These are phyloP conservation scores for Sparidentex hasta DNA, from an alignment of 2,797 vertebrate species.

Conservation along the genomic window DNA sequence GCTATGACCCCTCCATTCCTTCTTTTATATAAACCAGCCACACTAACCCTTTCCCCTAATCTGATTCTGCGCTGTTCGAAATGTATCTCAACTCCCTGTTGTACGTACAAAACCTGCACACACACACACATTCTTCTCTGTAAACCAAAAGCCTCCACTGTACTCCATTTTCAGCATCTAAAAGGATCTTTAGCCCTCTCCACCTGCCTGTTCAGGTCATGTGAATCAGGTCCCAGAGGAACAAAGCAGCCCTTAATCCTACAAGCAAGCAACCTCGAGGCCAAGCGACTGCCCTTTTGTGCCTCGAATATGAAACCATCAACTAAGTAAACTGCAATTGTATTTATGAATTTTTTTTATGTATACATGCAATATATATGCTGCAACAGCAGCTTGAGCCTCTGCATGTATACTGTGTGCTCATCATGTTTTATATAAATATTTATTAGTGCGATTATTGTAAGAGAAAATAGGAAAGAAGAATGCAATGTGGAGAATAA, in stretches of 20 bases:
- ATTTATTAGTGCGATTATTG: background rate
- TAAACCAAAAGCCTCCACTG: background rate
- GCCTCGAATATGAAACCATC: slow-evolving; percentile 2
- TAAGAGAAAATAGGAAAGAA: background rate
- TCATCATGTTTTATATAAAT: background rate
- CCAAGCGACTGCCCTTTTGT: slow-evolving; percentile 25
- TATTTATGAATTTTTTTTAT: background rate
- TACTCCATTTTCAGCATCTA: slow-evolving; percentile 38
- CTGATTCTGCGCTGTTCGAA: slow-evolving; percentile 27
- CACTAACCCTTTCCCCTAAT: slow-evolving; percentile 25
- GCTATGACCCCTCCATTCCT: slow-evolving; percentile 8
- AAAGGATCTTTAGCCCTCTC: slow-evolving; percentile 43
- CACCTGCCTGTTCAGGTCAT: slow-evolving; percentile 35
- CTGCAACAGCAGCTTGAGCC: background rate
- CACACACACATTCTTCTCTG: background rate
- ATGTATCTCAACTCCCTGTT: slow-evolving; percentile 25
- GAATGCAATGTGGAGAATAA: background rate
- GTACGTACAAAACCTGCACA: slow-evolving; percentile 14
- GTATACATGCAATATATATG: background rate
- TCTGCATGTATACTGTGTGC: background rate
- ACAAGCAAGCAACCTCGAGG: slow-evolving; percentile 31
- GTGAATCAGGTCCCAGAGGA: slow-evolving; percentile 36
- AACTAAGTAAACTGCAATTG: slow-evolving; percentile 9
- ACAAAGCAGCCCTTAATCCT: slow-evolving; percentile 46
- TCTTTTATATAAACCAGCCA: slow-evolving; percentile 4